A percentile compares a stretch with the other conserved stretches of the same genome.
phyloP scores from a whole-genome alignment of 2,113 vertebrate species.

The Trogon melanurus region DNA sequence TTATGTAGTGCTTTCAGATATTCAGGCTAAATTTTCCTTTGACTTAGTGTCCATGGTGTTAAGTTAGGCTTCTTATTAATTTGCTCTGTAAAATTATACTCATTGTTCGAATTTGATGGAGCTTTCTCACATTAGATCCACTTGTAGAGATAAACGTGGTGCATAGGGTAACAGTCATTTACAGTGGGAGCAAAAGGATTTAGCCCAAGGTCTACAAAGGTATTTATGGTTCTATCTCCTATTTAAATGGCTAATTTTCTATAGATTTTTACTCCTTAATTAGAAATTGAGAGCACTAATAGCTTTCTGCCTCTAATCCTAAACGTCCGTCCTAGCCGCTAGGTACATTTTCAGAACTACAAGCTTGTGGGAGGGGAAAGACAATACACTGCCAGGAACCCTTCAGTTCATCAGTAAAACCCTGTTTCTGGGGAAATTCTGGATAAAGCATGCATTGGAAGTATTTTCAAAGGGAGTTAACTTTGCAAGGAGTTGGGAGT shows the following conservation, averaged over 20 bases:
- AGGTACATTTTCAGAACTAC: constrained; percentile 13
- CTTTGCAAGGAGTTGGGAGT: background rate
- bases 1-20: background rate
- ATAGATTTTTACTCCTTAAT: constrained; percentile 64
- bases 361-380: background rate
- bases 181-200: constrained; percentile 5
- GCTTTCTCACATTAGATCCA: background rate
- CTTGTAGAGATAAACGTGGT: background rate
- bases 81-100: constrained; percentile 32
- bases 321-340: background rate
- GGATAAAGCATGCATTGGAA: background rate
- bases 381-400: background rate
- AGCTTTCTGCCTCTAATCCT: constrained; percentile 53
- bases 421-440: background rate
- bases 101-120: constrained; percentile 28
- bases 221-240: constrained; percentile 38
- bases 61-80: constrained; percentile 18
- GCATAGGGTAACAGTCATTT: background rate
- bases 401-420: background rate
- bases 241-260: constrained; percentile 53
- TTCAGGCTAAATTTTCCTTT: background rate
- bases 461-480: background rate
- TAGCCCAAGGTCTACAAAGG: constrained; percentile 38
- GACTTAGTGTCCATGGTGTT: background rate
- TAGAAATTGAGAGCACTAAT: constrained; percentile 62